Percentiles rank a stretch among this genome's conserved stretches.
Evolutionary conservation across 2,888 invertebrate genomes (phyloP).

Genomic region (Limulus polyphemus): DNA sequence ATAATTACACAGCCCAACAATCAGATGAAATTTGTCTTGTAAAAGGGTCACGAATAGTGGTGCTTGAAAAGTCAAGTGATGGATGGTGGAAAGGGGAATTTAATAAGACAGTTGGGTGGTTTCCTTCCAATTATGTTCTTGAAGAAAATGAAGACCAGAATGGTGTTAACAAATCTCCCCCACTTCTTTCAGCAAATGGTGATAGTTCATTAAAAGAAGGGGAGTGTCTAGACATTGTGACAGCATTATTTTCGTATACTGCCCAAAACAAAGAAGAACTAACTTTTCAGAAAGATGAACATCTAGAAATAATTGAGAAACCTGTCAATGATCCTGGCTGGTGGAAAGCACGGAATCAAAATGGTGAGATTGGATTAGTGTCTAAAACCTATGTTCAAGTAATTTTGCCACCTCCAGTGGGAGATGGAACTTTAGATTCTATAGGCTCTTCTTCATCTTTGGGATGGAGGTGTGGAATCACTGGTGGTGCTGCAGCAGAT

Average conservation of each 20-base stretch:
- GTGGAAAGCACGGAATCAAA: constrained; percentile 88
- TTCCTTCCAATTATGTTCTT: constrained; percentile 86
- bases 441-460: constrained; percentile 17
- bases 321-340: constrained; percentile 88
- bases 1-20: constrained; percentile 68
- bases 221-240: constrained; percentile 65
- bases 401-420: constrained; percentile 13
- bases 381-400: constrained; percentile 87
- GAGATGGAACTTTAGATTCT: constrained; percentile 15
- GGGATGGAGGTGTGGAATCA: constrained; percentile 4
- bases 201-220: constrained; percentile 16
- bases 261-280: constrained; percentile 91
- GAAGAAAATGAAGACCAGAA: constrained; percentile 24
- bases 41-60: constrained; percentile 86
- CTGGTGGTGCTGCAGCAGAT: constrained; percentile 16
- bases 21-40: constrained; percentile 86
- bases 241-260: constrained; percentile 61
- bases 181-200: constrained; percentile 11
- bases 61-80: constrained; percentile 95
- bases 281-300: constrained; percentile 92
- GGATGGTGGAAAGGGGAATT: constrained; percentile 91
- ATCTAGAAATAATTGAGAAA: constrained; percentile 88
- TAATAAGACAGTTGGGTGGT: constrained; percentile 62
- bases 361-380: constrained; percentile 85
- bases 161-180: constrained; percentile 16